A percentile compares a stretch with the other conserved stretches of the same genome.
phyloP scores from a whole-genome alignment of 1,140 invertebrate genomes.

The Euwallacea similis region DNA sequence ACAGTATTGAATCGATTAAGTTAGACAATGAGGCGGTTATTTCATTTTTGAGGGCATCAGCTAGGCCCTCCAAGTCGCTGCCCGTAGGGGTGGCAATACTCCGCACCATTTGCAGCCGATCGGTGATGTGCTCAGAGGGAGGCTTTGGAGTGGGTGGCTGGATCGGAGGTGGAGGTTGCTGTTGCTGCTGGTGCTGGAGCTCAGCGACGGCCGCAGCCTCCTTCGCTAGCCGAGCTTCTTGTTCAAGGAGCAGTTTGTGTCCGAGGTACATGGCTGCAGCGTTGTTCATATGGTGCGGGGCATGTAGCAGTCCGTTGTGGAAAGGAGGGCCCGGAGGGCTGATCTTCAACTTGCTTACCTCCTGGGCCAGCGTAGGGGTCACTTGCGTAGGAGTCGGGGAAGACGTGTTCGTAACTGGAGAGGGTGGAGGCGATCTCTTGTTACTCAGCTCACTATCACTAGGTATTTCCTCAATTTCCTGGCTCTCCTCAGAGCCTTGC shows the following conservation, averaged over 20 bases:
- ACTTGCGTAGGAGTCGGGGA: conserved; percentile 59
- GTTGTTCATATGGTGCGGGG: conserved; percentile 63
- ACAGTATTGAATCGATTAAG: conserved; percentile 86
- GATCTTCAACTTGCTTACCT: conserved; percentile 72
- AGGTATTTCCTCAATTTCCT: conserved; percentile 71
- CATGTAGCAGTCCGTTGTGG: conserved; percentile 56
- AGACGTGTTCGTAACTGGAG: conserved; percentile 60
- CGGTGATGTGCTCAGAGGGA: conserved; percentile 58
- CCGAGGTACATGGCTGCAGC: conserved; percentile 76
- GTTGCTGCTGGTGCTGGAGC: conserved; percentile 54
- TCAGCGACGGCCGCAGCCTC: conserved; percentile 60
- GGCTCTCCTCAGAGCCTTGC: conserved; percentile 67
- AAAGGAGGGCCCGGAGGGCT: conserved; percentile 57
- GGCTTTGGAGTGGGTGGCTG: conserved; percentile 55
- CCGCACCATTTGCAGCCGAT: conserved; percentile 66
- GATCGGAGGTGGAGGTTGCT: conserved; percentile 53
- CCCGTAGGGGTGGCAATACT: conserved; percentile 63
- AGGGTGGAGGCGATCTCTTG: conserved; percentile 61
- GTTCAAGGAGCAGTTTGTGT: conserved; percentile 75
- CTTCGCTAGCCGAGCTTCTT: conserved; percentile 71
- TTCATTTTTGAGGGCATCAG: conserved; percentile 87
- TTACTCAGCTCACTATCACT: conserved; percentile 67
- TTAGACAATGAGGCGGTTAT: conserved; percentile 80
- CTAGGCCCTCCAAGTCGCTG: conserved; percentile 81
- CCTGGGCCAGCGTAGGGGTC: conserved; percentile 66